Base-by-base conservation (phyloP, 2,797 vertebrate species). In the Eupleurogrammus muticus region DNA sequence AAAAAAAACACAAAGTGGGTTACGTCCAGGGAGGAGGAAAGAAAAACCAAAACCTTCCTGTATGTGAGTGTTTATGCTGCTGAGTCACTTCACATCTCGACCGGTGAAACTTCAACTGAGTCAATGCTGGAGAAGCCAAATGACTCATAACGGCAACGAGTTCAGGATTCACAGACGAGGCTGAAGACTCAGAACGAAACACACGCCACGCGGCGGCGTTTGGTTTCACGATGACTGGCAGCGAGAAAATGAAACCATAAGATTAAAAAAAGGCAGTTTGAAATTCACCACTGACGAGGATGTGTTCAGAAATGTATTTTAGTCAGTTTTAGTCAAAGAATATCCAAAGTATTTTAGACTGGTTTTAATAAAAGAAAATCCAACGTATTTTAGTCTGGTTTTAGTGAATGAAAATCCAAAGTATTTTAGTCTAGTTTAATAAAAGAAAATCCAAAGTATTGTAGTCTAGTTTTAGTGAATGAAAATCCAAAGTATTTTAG, bases 81-180 rank as follows among this genome's bases (percentile, higher is more conserved):
- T 78, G 80, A 88, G 66, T 90, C 87, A 85, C 9, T 34, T 34
- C 32, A 34, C 4, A 34, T 34, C 32, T 34, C 32, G 9, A 50
- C n/a, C n/a, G n/a, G n/a, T n/a, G n/a, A 80, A 70, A 23, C 70
- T 73, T 70, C 32, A 59, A 36, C 2, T 69, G 84, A 91, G 83
- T 86, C 87, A 85, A 71, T 68, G 17, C 47, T 7, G 55, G 61
- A 83, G 36, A 49, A 64, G 46, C 53, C 2, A 70, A 59, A 85
- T 92, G 90, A 92, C 46, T 89, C 85, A 88, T 28, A 66, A 61
- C 52, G 72, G 46, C n/a, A 59, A 38, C 32, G 54, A 17, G 44
- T 46, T 70, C 24, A 63, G 70, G 53, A 59, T 68, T 60, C 57
- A 73, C 32, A 75, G 35, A 49, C 12, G 2, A 5, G 5, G 72